Evolutionary conservation across 1,140 invertebrate genomes (phyloP).

Genomic region (Leptinotarsa defecta): DNA sequence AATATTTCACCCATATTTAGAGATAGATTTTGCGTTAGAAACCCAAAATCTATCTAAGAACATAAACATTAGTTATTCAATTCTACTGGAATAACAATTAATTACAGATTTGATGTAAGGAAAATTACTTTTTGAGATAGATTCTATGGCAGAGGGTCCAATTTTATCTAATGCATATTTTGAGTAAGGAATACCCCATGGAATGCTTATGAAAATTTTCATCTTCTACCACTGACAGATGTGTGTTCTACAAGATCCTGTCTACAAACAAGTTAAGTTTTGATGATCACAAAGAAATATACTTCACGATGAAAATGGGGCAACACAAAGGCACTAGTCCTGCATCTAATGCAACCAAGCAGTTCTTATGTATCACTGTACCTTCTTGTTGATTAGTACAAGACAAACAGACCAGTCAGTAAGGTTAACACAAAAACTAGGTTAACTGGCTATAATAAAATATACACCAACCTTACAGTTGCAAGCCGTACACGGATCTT

Average conservation of each 20-base stretch:
- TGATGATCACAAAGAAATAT: neutral
- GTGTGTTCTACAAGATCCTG: constrained; percentile 14
- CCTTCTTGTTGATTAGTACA: constrained; percentile 39
- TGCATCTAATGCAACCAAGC: constrained; percentile 37
- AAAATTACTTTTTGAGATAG: too few species aligned
- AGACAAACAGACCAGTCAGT: constrained; percentile 27
- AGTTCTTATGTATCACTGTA: constrained; percentile 36
- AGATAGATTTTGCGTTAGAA: too few species aligned
- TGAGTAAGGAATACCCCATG: too few species aligned
- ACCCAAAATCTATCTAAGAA: too few species aligned
- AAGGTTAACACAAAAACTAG: constrained; percentile 13
- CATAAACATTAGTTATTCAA: too few species aligned
- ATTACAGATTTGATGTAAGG: too few species aligned
- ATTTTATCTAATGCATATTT: too few species aligned
- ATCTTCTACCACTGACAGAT: neutral
- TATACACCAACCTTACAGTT: constrained; percentile 70
- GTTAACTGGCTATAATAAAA: constrained; percentile 12
- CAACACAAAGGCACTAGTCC: constrained; percentile 38
- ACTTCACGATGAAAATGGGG: constrained; percentile 26
- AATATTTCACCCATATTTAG: too few species aligned
- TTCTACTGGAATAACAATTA: too few species aligned
- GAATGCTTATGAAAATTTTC: neutral
- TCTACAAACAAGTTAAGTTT: constrained; percentile 1
- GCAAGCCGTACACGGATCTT: constrained; percentile 74
- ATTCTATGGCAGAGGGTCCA: too few species aligned